These are phyloP conservation scores for Teleogryllus oceanicus DNA, from an alignment of 2,888 invertebrate genomes.

Conservation along the genomic window DNA sequence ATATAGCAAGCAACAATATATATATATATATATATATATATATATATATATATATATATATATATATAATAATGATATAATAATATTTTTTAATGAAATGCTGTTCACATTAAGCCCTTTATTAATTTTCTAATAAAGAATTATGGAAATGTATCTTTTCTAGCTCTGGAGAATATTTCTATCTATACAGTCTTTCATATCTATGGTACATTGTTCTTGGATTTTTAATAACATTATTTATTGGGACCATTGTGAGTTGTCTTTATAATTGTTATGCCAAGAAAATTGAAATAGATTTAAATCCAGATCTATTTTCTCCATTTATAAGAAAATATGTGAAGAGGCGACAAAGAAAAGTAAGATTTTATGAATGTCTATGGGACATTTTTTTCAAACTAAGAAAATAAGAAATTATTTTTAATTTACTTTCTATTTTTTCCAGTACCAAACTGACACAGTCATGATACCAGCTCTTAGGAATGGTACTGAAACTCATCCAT, in stretches of 20 bases:
- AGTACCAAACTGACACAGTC: neutral
- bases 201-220: conserved; percentile 51
- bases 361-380: neutral
- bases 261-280: conserved; percentile 45
- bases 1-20: too few relatives aligned
- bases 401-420: too few relatives aligned
- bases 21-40: too few relatives aligned
- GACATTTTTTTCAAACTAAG: too few relatives aligned
- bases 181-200: conserved; percentile 49
- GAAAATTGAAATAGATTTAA: conserved; percentile 46
- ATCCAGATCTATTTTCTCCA: conserved; percentile 59
- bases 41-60: too few relatives aligned
- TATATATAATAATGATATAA: too few relatives aligned
- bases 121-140: too few relatives aligned
- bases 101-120: too few relatives aligned
- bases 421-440: neutral
- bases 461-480: neutral
- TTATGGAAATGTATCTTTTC: neutral
- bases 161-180: conserved; percentile 35
- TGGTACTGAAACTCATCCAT: neutral
- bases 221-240: conserved; percentile 48
- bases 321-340: conserved; percentile 48
- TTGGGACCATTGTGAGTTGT: conserved; percentile 54
- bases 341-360: neutral
- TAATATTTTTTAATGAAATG: too few relatives aligned